Percentiles rank a stretch among this genome's conserved stretches.
Evolutionary conservation across 37 sponge, comb jelly and placozoan species (phyloP).

Genomic region (Eunapius fragilis): DNA sequence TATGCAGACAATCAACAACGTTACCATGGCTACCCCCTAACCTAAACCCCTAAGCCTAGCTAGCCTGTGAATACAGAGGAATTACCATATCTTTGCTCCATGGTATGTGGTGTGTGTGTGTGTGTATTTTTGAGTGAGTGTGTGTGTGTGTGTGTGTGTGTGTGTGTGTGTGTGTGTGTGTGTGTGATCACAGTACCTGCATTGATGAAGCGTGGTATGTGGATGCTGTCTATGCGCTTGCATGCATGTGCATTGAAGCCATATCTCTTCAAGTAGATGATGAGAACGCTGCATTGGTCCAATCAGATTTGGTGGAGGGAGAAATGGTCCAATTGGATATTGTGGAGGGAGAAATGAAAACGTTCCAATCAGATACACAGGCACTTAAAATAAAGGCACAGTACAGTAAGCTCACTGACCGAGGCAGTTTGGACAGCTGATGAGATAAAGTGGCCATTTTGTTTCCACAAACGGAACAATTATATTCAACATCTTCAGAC

Average conservation of each 20-base stretch:
- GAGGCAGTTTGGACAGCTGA: conserved; percentile 49
- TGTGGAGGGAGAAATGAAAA: background rate
- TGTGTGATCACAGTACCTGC: conserved; percentile 2
- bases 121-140: no score
- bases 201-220: conserved; percentile 52
- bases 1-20: no score
- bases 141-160: no score
- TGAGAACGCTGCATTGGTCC: conserved; percentile 41
- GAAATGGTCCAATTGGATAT: background rate
- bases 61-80: no score
- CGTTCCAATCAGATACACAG: background rate
- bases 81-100: no score
- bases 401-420: conserved; percentile 18
- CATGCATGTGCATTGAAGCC: conserved; percentile 6
- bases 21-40: no score
- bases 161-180: no score
- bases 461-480: conserved; percentile 36
- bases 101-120: no score
- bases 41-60: no score
- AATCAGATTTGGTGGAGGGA: no score
- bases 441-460: conserved; percentile 34
- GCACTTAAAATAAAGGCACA: background rate
- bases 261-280: conserved; percentile 69
- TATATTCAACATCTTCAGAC: conserved; percentile 66
- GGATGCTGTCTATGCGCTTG: conserved; percentile 56